Percentiles rank a stretch among this genome's conserved stretches.
Conservation (phyloP, 2,797 vertebrate genomes). For the Podargus strigoides region DNA sequence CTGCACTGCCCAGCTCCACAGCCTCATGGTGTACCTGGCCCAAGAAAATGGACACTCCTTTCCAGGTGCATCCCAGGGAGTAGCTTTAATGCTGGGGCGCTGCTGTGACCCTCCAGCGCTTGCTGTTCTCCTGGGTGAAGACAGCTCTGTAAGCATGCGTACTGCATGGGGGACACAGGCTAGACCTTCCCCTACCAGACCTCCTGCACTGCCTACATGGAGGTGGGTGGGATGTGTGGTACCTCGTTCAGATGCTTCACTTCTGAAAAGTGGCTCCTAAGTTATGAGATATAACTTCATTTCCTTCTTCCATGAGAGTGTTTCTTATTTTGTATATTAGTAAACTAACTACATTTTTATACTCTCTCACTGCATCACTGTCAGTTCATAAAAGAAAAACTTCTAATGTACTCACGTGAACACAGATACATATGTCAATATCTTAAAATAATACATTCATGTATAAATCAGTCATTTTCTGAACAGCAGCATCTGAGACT, state of each 20-base stretch:
- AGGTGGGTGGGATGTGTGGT: not conserved
- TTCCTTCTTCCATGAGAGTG: not conserved
- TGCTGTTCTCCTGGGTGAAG: not conserved
- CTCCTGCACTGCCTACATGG: fast-evolving
- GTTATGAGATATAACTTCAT: not conserved
- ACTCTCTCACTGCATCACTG: not conserved
- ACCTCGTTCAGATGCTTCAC: not conserved
- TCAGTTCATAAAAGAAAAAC: not conserved
- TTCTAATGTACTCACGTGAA: not conserved
- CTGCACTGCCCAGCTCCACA: not conserved
- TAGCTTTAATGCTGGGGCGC: not conserved
- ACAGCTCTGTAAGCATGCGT: not conserved
- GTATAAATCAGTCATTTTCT: not conserved
- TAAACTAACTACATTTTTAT: not conserved
- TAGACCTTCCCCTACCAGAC: not conserved
- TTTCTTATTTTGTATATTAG: not conserved
- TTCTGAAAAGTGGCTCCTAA: not conserved
- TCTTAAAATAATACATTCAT: not conserved
- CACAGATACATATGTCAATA: not conserved
- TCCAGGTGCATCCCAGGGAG: not conserved
- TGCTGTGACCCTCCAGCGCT: not conserved
- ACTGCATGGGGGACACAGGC: fast-evolving
- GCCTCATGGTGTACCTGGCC: not conserved
- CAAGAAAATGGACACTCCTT: fast-evolving
- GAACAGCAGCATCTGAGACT: not conserved